Conservation (phyloP, 2,113 vertebrate species). For the Bubo bubo region DNA sequence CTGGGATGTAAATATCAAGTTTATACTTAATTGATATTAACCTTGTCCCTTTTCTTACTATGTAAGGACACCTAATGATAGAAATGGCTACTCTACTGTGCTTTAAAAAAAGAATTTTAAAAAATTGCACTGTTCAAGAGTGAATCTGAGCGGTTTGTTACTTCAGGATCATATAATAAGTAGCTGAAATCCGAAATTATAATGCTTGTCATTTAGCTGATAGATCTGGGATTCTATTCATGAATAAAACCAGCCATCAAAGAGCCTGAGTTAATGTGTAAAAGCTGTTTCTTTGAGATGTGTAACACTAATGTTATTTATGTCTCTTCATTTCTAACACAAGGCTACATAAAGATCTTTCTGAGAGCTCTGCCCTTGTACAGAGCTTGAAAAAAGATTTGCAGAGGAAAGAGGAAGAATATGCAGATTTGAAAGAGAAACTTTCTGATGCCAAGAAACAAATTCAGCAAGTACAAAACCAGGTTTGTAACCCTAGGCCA, state of each 20-base stretch:
- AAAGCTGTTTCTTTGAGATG: too few species aligned
- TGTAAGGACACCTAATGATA: neutral
- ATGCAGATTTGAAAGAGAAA: conserved; percentile 87
- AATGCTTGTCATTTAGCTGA: neutral
- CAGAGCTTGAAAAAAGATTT: conserved; percentile 77
- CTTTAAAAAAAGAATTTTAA: neutral
- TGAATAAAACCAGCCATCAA: neutral
- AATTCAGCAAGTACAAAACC: conserved; percentile 89
- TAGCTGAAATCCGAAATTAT: neutral
- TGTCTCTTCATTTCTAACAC: too few species aligned
- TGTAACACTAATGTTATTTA: too few species aligned
- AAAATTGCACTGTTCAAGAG: neutral
- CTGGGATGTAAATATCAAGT: neutral
- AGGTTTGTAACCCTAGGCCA: conserved; percentile 72
- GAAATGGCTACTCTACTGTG: neutral
- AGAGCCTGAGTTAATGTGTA: too few species aligned
- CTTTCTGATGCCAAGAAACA: conserved; percentile 91
- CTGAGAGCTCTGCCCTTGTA: neutral
- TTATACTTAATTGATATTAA: neutral
- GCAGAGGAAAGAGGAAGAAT: conserved; percentile 77
- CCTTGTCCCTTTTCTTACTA: neutral
- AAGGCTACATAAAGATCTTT: too few species aligned
- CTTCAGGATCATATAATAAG: neutral
- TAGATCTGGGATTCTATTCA: neutral
- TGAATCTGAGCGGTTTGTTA: neutral